Conservation (phyloP, 2,888 invertebrate genomes). For the Tetranychus truncatus region DNA sequence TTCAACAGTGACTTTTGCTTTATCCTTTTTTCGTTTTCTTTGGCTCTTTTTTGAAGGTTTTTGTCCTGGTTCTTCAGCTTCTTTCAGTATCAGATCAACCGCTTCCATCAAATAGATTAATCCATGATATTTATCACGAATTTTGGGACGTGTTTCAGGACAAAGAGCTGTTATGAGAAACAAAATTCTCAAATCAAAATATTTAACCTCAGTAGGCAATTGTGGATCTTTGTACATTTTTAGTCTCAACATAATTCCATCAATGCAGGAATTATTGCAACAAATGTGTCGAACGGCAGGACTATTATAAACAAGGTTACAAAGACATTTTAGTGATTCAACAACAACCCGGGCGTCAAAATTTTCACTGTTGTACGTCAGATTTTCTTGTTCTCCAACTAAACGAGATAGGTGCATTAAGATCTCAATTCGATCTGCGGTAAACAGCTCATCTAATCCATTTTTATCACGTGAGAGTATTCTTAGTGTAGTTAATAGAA, state of each 20-base stretch:
- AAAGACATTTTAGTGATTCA: slow-evolving; percentile 69
- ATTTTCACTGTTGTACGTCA: slow-evolving; percentile 23
- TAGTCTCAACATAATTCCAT: slow-evolving; percentile 50
- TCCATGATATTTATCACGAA: slow-evolving; percentile 35
- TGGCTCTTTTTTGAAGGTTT: slow-evolving; percentile 18
- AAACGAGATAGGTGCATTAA: slow-evolving; percentile 48
- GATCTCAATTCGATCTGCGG: slow-evolving; percentile 47
- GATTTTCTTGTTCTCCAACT: slow-evolving; percentile 26
- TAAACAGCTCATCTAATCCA: slow-evolving; percentile 48
- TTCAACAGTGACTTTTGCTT: not conserved
- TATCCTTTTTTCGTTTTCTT: slow-evolving; percentile 18
- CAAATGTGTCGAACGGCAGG: slow-evolving; percentile 43
- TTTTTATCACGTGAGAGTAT: slow-evolving; percentile 59
- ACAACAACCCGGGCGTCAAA: slow-evolving; percentile 37
- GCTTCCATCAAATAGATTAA: slow-evolving; percentile 37
- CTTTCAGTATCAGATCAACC: slow-evolving; percentile 34
- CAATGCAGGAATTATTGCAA: slow-evolving; percentile 44
- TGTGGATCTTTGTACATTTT: slow-evolving; percentile 47
- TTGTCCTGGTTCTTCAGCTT: slow-evolving; percentile 19
- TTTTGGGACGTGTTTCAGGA: slow-evolving; percentile 38
- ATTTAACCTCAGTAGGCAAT: slow-evolving; percentile 44
- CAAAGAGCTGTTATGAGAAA: slow-evolving; percentile 72
- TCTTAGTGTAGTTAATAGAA: slow-evolving; percentile 44
- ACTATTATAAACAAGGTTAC: slow-evolving; percentile 68
- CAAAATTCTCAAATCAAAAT: slow-evolving; percentile 64